A percentile compares a stretch with the other conserved stretches of the same genome.
Evolutionary conservation across 2,113 vertebrate species (phyloP).

Genomic region (Burhinus oedicnemus): DNA sequence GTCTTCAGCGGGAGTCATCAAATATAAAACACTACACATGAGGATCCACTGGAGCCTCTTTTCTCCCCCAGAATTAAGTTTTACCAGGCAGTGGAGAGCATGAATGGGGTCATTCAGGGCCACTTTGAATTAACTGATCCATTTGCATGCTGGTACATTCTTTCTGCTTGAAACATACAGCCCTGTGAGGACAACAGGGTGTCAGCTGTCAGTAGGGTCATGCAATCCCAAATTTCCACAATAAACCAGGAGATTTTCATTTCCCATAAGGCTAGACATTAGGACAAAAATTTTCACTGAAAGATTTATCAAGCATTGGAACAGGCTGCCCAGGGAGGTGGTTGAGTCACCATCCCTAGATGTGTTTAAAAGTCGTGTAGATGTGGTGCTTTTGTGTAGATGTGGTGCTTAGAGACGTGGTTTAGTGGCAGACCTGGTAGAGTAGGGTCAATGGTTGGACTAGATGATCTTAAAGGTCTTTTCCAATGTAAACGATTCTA

Average conservation of each 20-base stretch:
- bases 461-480: no score
- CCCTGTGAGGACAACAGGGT: neutral
- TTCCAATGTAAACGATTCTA: no score
- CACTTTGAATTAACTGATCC: constrained; percentile 1
- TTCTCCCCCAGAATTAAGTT: neutral
- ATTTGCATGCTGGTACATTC: neutral
- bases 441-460: no score
- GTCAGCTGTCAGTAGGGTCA: neutral
- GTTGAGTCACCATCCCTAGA: no score
- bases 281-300: no score
- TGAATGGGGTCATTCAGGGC: neutral
- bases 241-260: neutral
- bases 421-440: no score
- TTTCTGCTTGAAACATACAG: neutral
- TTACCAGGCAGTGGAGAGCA: neutral
- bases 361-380: no score
- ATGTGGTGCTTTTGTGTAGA: no score
- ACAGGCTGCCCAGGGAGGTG: no score
- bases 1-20: neutral
- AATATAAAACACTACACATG: neutral
- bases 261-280: no score
- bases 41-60: neutral
- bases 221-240: neutral
- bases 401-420: no score
- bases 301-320: no score